Evolutionary conservation across 2,888 invertebrate genomes (phyloP), one percentile per base, ranked within the genome.

Genomic region (Ecliptopera silaceata): DNA sequence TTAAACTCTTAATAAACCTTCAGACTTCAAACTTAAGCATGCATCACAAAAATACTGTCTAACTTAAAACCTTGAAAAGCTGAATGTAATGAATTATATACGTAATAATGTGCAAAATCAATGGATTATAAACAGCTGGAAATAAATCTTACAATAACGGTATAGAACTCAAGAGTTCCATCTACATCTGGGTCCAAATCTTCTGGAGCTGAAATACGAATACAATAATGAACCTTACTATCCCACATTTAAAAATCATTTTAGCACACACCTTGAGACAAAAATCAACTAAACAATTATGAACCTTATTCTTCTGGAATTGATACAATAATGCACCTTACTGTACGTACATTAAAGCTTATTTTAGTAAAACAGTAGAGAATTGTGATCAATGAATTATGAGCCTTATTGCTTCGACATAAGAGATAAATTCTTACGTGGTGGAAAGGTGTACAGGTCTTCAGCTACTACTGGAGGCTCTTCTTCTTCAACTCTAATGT

Each of bases 131-230:
- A 8, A 17, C 15, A 13, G 15, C 38, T 17, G 17, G 4, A 15
- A 53, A 20, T 0, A 41, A 15, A 20, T 53, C 86, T 87, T 80
- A 91, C 91, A 58, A 80, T 73, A 20, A 91, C 78, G 5, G 83
- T 88, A 64, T 86, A 87, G 75, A 83, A 91, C 71, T 93, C 93
- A 63, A 93, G 75, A 1, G 92, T 92, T 34, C 92, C 93, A 62
- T 93, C 92, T 18, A 91, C 78, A 57, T 91, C 88, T 2, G 93
- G 92, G 66, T 92, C 92, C 44, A 92, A 64, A 49, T 91, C 86
- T 64, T 90, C 89, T 5, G 92, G 92, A 17, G 92, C 92, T 85
- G 78, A 48, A 77, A 80, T 38, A n/a, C 18, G 47, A 38, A 41
- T 20, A 13, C 2, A 31, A 29, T 8, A 17, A 32, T 34, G 13